These are phyloP conservation scores for Brevipalpus yothersi DNA, from an alignment of 1,140 invertebrate species.

Conservation along the genomic window DNA sequence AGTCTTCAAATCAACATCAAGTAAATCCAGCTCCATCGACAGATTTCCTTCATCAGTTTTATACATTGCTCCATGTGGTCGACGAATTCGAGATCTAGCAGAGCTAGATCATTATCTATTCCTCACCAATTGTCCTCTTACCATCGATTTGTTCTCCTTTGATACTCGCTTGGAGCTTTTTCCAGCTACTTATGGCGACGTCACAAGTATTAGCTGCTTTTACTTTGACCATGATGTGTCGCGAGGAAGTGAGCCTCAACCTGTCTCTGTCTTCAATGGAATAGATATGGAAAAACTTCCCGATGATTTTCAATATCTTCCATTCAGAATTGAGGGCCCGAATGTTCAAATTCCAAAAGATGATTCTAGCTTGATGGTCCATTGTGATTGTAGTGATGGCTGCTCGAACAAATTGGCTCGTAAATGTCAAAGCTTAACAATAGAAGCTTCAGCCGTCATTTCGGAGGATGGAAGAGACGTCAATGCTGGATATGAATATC, in stretches of 20 bases:
- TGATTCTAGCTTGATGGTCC: slow-evolving; percentile 17
- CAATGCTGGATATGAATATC: slow-evolving; percentile 23
- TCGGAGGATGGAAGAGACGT: slow-evolving; percentile 39
- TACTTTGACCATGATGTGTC: slow-evolving; percentile 1
- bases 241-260: not conserved
- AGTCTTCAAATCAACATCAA: too few species aligned
- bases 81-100: not conserved
- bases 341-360: not conserved
- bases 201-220: not conserved
- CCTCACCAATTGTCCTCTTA: not conserved
- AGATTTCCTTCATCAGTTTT: not conserved
- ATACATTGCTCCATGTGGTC: slow-evolving; percentile 1
- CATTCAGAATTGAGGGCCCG: not conserved
- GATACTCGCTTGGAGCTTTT: not conserved
- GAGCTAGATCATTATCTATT: not conserved
- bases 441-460: slow-evolving; percentile 15
- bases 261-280: slow-evolving; percentile 1
- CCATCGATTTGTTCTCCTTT: slow-evolving; percentile 2
- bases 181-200: not conserved
- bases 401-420: slow-evolving; percentile 18
- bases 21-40: not conserved
- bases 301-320: not conserved
- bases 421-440: slow-evolving; percentile 22
- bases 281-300: not conserved
- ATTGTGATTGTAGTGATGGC: slow-evolving; percentile 45